Evolutionary conservation across 2,113 vertebrate genomes (phyloP), one percentile per base, ranked within the genome.

Genomic region (Motacilla alba): DNA sequence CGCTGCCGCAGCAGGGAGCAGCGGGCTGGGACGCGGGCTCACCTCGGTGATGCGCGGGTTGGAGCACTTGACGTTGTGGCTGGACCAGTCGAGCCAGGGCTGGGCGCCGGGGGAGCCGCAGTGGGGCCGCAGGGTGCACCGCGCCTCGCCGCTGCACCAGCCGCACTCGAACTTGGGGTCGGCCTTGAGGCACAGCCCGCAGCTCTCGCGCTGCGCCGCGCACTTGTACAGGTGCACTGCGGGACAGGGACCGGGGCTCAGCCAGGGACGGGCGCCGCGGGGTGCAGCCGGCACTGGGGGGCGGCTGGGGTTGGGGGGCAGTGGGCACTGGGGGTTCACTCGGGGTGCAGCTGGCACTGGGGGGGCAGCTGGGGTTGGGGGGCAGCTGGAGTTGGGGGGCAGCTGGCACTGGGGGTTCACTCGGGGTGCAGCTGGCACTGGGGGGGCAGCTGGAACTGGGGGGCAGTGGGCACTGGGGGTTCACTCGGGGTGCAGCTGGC

Each of bases 181-280:
- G 0, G 99, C 99, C 95, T 99, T 99, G 67, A 99, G 98, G 96
- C 99, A 99, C 94, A 99, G 98, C 75, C 99, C 99, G 5, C 99
- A 99, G 98, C 99, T 99, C 98, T 99, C 99, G 11, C 99, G 97
- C 98, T 99, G 99, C 13, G 99, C 99, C 0, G 99, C 98, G 3
- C 99, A 99, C 97, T 99, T 99, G 98, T 99, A 99, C 88, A 99
- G 98, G 89, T 99, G 98, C 83, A 99, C 99, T 99, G 98, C 35
- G 31, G 94, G 19, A 83, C 77, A 85, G 10, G 9, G 13, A 39
- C 12, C 1, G 31, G 31, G 20, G 13, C 16, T 55, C 30, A 55
- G 53, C 53, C 7, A 2, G 18, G 28, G 30, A 18, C 17, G 30
- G 52, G 27, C 7, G 20, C 30, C 52, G 31, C 6, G 52, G 52